Evolutionary conservation across 2,113 vertebrate genomes (phyloP), one percentile per base, ranked within the genome.

Genomic region (Castor canadensis): DNA sequence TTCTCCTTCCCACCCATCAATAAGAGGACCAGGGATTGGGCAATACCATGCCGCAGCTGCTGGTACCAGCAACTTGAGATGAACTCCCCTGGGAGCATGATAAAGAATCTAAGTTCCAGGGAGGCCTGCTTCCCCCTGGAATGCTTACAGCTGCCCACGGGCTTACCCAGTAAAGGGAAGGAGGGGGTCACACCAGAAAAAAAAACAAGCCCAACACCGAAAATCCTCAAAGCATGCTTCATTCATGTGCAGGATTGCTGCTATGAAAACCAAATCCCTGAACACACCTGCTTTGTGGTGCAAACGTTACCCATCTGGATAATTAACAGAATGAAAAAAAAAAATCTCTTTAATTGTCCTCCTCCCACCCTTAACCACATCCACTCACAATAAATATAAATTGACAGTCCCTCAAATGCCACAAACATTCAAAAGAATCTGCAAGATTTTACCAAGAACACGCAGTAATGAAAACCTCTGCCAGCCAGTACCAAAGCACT

Each of bases 81-180:
- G n/a, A 95, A 94, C 93, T 94, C 91, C 88, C 91, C 76, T 93
- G 89, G 71, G 75, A 95, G 54, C 30, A 56, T 64, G 97, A 97
- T 96, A 96, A 98, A 95, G 95, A 96, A 96, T 97, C 91, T 87
- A 71, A 96, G 83, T 84, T 97, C 82, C 87, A 93, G 83, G 89
- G 83, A 96, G 89, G 93, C 85, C 89, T 95, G 75, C 56, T 87
- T 96, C 54, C 73, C 83, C 91, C 89, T 97, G 97, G 94, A 97
- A 97, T 96, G 94, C 40, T 91, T 69, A 16, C 87, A 35, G 35
- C 4, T n/a, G 0, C 87, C 95, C 84, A 43, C 77, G 22, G 69
- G 86, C 85, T 86, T 83, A 56, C 40, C 80, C 49, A 3, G 5
- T n/a, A 11, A 47, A n/a, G n/a, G 22, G 8, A n/a, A 7, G 3